Evolutionary conservation across 2,797 vertebrate genomes (phyloP), one percentile per base, ranked within the genome.

Genomic region (Falco cherrug): DNA sequence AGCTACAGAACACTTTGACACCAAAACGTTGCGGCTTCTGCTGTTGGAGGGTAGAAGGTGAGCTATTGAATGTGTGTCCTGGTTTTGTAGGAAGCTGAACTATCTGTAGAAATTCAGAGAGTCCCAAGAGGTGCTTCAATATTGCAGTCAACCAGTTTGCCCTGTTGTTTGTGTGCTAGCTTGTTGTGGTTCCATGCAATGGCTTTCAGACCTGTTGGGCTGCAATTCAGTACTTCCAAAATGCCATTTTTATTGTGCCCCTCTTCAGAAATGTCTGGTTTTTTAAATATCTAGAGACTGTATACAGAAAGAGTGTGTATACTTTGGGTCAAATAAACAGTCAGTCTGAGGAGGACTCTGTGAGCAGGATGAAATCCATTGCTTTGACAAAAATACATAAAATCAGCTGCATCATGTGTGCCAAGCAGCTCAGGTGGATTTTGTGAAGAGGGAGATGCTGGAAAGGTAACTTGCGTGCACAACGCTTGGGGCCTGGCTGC

Each of bases 351-450:
- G 56, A 60, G 56, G 19, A 53, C 35, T 60, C 43, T 29, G 47
- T 2, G 6, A 39, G 47, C 8, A 13, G 47, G 22, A 28, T 28
- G 45, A 75, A 60, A 56, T 73, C 21, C 15, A 5, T 12, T 33
- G 59, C 18, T 82, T 37, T 28, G 50, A 22, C n/a, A 37, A 45
- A 69, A 71, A 21, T 2, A 1, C 12, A 1, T 28, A 1, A 61
- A 65, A 69, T n/a, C 47, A 5, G 11, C 21, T 35, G 28, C 24
- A 0, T 20, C 10, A 3, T 0, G 0, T 11, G 45, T 6, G 12
- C 33, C 1, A 9, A 54, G 63, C 51, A 56, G 28, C 56, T 69
- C 33, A 13, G 70, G 4, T 57, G 68, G 60, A 2, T 92, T 77
- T 74, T 9, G 3, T 37, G 39, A 33, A 37, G 69, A 39, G 41